A percentile compares a stretch with the other conserved stretches of the same genome.
Evolutionary conservation across 2,113 vertebrate species (phyloP).

Genomic region (Cichladusa arquata): DNA sequence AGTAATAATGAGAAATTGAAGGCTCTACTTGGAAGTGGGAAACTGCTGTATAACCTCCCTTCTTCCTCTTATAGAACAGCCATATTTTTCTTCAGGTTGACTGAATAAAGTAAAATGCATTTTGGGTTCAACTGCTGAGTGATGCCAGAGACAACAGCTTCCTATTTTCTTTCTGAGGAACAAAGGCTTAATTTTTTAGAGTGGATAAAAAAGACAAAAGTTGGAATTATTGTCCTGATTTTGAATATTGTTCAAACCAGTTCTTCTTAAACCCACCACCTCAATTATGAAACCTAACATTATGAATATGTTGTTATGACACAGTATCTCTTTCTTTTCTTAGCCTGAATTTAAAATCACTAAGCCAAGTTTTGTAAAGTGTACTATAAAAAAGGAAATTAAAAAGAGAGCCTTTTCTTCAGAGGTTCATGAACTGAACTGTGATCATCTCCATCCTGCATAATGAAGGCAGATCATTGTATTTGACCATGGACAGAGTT

Average conservation of each 20-base stretch:
- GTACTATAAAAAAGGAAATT: background rate
- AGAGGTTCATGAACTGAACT: background rate
- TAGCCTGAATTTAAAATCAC: background rate
- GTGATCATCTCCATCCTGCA: background rate
- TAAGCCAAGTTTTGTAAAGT: background rate
- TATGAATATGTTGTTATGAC: background rate
- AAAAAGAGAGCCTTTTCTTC: background rate
- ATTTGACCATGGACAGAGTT: background rate
- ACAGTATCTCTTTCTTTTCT: background rate
- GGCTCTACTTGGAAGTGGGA: background rate
- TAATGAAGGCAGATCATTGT: background rate
- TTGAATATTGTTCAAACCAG: background rate
- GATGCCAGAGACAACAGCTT: background rate
- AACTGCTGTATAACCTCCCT: background rate
- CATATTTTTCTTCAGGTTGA: background rate
- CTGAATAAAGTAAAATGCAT: background rate
- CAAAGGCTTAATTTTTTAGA: background rate
- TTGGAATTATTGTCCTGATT: background rate
- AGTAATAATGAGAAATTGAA: background rate
- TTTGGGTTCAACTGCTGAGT: background rate
- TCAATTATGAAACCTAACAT: background rate
- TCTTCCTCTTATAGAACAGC: background rate
- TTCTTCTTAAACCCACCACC: background rate
- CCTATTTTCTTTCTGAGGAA: background rate
- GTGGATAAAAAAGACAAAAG: background rate